Base-by-base conservation (phyloP, 2,797 vertebrate genomes). In the Trachurus trachurus region DNA sequence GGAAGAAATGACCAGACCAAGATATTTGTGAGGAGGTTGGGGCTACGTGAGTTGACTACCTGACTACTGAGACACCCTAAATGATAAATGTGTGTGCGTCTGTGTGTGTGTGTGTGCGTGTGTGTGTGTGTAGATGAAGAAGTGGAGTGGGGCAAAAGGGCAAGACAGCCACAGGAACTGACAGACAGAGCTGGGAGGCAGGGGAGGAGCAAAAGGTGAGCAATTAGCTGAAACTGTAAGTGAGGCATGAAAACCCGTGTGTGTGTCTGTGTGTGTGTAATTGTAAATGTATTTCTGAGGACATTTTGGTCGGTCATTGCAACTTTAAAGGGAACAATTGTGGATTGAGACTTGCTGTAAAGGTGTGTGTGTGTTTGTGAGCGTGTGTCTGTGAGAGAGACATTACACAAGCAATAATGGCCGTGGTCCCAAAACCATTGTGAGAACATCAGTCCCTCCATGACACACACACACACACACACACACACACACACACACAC, bases 391-490 rank as follows among this genome's bases (percentile, higher is more conserved):
- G n/a, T n/a, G n/a, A 49, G n/a, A 52, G 49, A 50, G 49, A 12
- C 34, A 68, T 71, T 68, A 64, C 64, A 59, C 37, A 64, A 21
- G 31, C 22, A 49, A 78, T 79, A 81, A 80, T 78, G 63, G 61
- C 53, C 56, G 21, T n/a, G 29, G 34, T 60, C 15, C 69, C 65
- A n/a, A 45, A 21, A 42, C 78, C 15, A 53, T 69, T 50, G 26
- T 63, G 52, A 84, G 49, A 52, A 71, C 53, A 76, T 59, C 19
- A 64, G 53, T 59, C 49, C 61, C 79, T 66, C 57, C 49, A 42
- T 57, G 40, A 78, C 54, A 61, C 26, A 68, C 62, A 69, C 70
- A 42, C 11, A 45, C 31, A 66, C 37, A 64, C 16, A 77, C 44
- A 64, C 29, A 77, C 37, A 34, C 31, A 34, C 31, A 34, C 31